These are phyloP conservation scores for Willowsia nigromaculata DNA, from an alignment of 2,888 invertebrate genomes.

Conservation along the genomic window DNA sequence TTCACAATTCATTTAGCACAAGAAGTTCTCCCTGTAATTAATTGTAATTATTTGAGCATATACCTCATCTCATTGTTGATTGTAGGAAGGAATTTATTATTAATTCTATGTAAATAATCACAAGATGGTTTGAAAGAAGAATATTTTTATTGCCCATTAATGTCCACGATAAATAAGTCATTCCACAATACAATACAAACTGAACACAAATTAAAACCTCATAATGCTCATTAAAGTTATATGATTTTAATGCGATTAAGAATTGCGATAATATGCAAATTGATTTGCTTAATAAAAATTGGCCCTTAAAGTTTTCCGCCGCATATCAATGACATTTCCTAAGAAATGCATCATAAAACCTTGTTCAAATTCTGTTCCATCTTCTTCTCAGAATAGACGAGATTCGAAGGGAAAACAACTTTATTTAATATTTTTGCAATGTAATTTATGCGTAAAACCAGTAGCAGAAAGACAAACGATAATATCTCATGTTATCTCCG, in stretches of 20 bases:
- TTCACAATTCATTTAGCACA: slow-evolving; percentile 70
- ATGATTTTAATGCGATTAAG: not conserved
- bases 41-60: slow-evolving; percentile 67
- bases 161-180: not conserved
- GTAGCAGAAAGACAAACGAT: slow-evolving; percentile 63
- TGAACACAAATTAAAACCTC: slow-evolving; percentile 42
- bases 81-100: slow-evolving; percentile 24
- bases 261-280: not conserved
- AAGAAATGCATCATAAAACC: not conserved
- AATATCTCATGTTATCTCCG: not conserved
- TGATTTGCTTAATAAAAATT: not conserved
- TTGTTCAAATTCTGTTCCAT: not conserved
- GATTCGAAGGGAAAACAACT: not conserved
- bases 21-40: slow-evolving; percentile 67
- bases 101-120: slow-evolving; percentile 26
- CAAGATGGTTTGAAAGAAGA: not conserved
- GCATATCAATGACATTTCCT: slow-evolving; percentile 36
- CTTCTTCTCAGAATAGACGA: slow-evolving; percentile 37
- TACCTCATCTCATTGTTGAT: slow-evolving; percentile 49
- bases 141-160: not conserved
- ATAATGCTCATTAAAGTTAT: slow-evolving; percentile 54
- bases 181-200: not conserved
- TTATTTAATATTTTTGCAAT: not conserved
- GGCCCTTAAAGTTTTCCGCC: not conserved
- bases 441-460: slow-evolving; percentile 69